Base-by-base conservation (phyloP, 2,888 invertebrate species). In the Lomographa bimaculata region DNA sequence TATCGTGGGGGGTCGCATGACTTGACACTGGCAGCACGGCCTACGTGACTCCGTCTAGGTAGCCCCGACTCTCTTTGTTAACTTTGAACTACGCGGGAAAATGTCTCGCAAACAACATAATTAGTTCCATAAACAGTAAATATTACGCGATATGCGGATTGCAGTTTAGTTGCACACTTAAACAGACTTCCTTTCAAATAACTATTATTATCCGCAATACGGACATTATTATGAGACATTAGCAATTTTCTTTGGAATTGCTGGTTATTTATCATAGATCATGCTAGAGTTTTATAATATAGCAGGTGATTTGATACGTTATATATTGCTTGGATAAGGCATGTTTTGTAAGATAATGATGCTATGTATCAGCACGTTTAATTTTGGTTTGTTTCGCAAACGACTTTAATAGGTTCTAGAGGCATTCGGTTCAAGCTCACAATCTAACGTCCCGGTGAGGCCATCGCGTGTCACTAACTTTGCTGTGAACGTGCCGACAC, bases 1-100 rank as follows among this genome's bases (percentile, higher is more conserved):
- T 33, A 12, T 28, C 45, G 42, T 75, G 86, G 83, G 86, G 74
- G 87, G 85, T 84, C 85, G 71, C 14, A 23, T 8, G 26, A 9
- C 20, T 24, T 29, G 20, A 58, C 66, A 64, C 62, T 7, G 35
- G 41, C 26, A 11, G 9, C 21, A 71, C 60, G 57, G 60, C 53
- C 53, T 54, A 53, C 55, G 50, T 51, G 54, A 54, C 44, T 36
- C 27, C 32, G 20, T 3, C 20, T n/a, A 3, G 8, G 7, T 18
- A 8, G 17, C 9, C 7, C 3, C 21, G 14, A 16, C 10, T 17
- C 17, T 20, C 3, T 12, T 29, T 12, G 8, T 7, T 7, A 24
- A 24, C 33, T 17, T 11, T 10, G 18, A 11, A 21, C 21, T 21
- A 20, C 1, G 6, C 16, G n/a, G 8, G 39, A 43, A 50, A 48